Evolutionary conservation across 2,797 vertebrate genomes (phyloP).

Genomic region (Valencia hispanica): DNA sequence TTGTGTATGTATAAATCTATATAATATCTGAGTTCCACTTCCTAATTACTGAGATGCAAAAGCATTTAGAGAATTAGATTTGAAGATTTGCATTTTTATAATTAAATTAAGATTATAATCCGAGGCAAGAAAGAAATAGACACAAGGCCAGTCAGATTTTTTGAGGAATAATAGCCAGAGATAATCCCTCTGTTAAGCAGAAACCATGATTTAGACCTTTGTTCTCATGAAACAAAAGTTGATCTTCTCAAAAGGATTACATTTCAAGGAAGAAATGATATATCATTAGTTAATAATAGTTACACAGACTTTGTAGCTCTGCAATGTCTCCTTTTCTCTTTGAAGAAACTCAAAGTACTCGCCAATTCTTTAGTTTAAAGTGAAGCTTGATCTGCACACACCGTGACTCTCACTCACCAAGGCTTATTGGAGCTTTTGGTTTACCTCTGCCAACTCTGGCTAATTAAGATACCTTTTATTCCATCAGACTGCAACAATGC

Average conservation of each 20-base stretch:
- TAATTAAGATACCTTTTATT: slow-evolving; percentile 21
- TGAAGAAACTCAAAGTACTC: not conserved
- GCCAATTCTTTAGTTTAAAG: not conserved
- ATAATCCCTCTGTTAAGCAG: not conserved
- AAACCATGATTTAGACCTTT: not conserved
- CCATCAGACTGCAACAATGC: slow-evolving; percentile 22
- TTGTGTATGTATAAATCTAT: not conserved
- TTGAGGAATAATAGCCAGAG: not conserved
- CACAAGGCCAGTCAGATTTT: not conserved
- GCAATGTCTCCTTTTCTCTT: not conserved
- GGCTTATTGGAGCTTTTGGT: slow-evolving; percentile 17
- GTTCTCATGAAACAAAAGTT: not conserved
- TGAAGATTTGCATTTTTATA: not conserved
- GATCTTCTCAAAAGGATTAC: not conserved
- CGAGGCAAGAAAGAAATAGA: not conserved
- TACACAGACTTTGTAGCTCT: rapidly evolving
- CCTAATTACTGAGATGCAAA: not conserved
- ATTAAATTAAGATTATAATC: not conserved
- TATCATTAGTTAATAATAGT: not conserved
- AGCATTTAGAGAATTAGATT: not conserved
- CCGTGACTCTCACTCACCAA: slow-evolving; percentile 6
- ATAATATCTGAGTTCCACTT: not conserved
- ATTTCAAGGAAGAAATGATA: not conserved
- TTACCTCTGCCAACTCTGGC: slow-evolving; percentile 22
- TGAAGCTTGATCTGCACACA: not conserved